These are phyloP conservation scores for Platycnemis pennipes DNA, from an alignment of 2,888 invertebrate genomes.

Conservation along the genomic window DNA sequence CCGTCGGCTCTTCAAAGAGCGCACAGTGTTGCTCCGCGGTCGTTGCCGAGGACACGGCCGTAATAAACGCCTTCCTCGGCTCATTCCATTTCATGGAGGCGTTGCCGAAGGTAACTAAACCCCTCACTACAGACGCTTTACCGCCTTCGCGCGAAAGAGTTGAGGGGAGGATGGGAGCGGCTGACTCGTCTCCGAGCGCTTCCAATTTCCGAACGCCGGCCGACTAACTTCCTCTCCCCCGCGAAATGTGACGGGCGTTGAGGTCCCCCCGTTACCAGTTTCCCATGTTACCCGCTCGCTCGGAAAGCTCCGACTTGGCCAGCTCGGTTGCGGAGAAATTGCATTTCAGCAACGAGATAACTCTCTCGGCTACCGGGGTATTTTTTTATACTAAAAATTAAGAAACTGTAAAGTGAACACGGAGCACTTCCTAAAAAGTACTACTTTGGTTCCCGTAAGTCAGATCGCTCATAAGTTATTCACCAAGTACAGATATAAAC, in stretches of 20 bases:
- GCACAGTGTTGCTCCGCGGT: neutral
- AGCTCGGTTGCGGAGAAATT: neutral
- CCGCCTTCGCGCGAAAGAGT: neutral
- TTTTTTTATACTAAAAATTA: too few relatives aligned
- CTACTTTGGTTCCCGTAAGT: too few relatives aligned
- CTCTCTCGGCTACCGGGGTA: neutral
- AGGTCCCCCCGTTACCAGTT: neutral
- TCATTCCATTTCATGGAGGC: conserved; percentile 43
- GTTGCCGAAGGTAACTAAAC: conserved; percentile 27
- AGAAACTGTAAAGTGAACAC: too few relatives aligned
- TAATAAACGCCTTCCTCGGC: conserved; percentile 45
- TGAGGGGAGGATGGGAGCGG: neutral
- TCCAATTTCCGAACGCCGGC: neutral
- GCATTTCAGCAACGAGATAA: neutral
- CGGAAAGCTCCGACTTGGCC: neutral
- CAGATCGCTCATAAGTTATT: too few relatives aligned
- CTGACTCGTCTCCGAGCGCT: neutral
- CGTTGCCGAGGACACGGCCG: neutral
- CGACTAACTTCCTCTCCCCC: neutral
- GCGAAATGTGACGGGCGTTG: conserved; percentile 23
- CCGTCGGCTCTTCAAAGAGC: conserved; percentile 1
- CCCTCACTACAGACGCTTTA: neutral
- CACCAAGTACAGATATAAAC: too few relatives aligned
- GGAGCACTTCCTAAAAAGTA: too few relatives aligned
- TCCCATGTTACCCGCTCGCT: neutral